phyloP scores from a whole-genome alignment of 1,140 invertebrate genomes.

The Papilio aristodemus region DNA sequence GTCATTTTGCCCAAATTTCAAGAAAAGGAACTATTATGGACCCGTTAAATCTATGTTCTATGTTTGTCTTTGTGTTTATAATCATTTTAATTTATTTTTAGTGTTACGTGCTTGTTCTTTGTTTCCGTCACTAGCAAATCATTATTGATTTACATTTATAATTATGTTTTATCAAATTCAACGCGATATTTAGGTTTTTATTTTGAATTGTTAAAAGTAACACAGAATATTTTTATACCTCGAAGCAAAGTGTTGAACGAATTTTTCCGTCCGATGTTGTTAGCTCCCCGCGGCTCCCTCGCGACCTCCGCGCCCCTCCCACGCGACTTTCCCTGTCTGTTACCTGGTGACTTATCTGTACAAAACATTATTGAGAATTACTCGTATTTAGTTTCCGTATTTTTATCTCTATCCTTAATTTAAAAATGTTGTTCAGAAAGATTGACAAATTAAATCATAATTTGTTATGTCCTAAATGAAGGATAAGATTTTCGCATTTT shows the following conservation, averaged over 20 bases:
- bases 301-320: conserved; percentile 32
- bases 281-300: conserved; percentile 56
- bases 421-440: not conserved
- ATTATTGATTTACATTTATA: not conserved
- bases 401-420: not conserved
- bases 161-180: not conserved
- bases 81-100: conserved; percentile 9
- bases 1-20: conserved; percentile 3
- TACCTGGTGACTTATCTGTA: conserved; percentile 55
- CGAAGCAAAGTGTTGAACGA: conserved; percentile 57
- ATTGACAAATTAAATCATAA: not conserved
- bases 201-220: conserved; percentile 12
- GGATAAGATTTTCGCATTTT: too few species aligned
- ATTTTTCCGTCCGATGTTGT: conserved; percentile 73
- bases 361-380: not conserved
- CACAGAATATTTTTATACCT: conserved; percentile 32
- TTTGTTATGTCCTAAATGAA: too few species aligned
- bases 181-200: not conserved
- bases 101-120: not conserved
- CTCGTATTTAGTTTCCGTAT: not conserved
- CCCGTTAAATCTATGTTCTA: conserved; percentile 6
- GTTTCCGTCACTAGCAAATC: not conserved
- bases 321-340: conserved; percentile 37
- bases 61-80: not conserved
- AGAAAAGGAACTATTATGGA: not conserved